Percentiles rank a stretch among this genome's conserved stretches.
These are phyloP conservation scores for Coenonympha arcania DNA, from an alignment of 2,888 invertebrate species.

Conservation along the genomic window DNA sequence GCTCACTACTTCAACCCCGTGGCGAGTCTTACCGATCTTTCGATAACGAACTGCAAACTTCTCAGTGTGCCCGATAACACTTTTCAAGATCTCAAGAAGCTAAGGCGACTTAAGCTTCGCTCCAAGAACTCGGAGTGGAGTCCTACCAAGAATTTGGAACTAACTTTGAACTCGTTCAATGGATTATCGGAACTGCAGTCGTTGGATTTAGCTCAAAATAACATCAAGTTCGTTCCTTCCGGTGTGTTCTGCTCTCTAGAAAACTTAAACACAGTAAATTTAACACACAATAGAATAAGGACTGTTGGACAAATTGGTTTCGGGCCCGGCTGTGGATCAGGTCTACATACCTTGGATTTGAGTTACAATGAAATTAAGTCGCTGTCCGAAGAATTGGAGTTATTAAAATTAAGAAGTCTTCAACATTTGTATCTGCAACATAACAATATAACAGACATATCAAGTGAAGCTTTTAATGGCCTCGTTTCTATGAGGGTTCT, in stretches of 20 bases:
- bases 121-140: conserved; percentile 88
- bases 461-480: conserved; percentile 84
- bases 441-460: conserved; percentile 86
- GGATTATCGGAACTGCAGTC: conserved; percentile 86
- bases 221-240: conserved; percentile 85
- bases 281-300: conserved; percentile 87
- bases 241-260: conserved; percentile 85
- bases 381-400: conserved; percentile 81
- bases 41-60: conserved; percentile 85
- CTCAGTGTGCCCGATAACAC: conserved; percentile 82
- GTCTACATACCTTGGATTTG: conserved; percentile 83
- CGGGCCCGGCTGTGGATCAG: conserved; percentile 76
- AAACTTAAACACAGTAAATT: conserved; percentile 86
- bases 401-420: conserved; percentile 83
- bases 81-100: conserved; percentile 84
- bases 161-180: conserved; percentile 80
- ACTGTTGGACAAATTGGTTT: conserved; percentile 85
- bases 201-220: conserved; percentile 87
- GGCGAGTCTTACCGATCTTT: conserved; percentile 81
- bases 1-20: conserved; percentile 81
- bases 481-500: conserved; percentile 84
- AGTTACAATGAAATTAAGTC: conserved; percentile 85
- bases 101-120: conserved; percentile 84
- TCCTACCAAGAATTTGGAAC: conserved; percentile 81
- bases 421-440: conserved; percentile 86